These are phyloP conservation scores for Chelonus formosanus DNA, from an alignment of 2,888 invertebrate genomes.

Conservation along the genomic window DNA sequence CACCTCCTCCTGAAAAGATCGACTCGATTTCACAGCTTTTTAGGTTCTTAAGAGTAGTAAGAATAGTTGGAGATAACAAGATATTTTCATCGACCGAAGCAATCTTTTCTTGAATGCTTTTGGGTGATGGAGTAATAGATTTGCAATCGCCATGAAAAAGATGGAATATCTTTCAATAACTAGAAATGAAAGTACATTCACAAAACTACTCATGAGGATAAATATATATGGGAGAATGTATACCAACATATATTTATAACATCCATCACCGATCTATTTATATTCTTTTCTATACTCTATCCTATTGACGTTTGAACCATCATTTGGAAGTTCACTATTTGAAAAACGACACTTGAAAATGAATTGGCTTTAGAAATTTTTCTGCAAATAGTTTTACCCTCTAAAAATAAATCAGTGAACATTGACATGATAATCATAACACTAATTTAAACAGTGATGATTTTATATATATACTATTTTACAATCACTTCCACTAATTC, in stretches of 20 bases:
- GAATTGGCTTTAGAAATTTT: too few relatives aligned
- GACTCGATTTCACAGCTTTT: slow-evolving; percentile 31
- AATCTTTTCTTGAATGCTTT: slow-evolving; percentile 15
- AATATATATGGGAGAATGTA: background rate
- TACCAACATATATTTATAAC: background rate
- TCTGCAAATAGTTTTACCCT: too few relatives aligned
- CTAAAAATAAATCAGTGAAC: too few relatives aligned
- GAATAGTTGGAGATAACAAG: slow-evolving; percentile 32
- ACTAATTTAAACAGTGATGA: too few relatives aligned
- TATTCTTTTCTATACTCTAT: too few relatives aligned
- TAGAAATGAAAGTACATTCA: slow-evolving; percentile 8
- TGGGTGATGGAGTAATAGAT: background rate
- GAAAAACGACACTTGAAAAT: too few relatives aligned
- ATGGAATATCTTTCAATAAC: slow-evolving; percentile 9
- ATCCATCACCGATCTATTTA: background rate
- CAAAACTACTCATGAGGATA: background rate
- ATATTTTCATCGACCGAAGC: slow-evolving; percentile 27
- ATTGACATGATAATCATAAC: too few relatives aligned
- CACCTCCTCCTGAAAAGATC: slow-evolving; percentile 23
- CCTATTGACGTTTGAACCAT: too few relatives aligned
- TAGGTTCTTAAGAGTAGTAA: slow-evolving; percentile 21
- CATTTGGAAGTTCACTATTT: too few relatives aligned
- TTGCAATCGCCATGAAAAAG: slow-evolving; percentile 1
- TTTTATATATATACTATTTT: too few relatives aligned
- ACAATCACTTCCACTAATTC: too few relatives aligned